A percentile compares a stretch with the other conserved stretches of the same genome.
These are phyloP conservation scores for Rhagologus leucostigma DNA, from an alignment of 2,113 vertebrate species.

Conservation along the genomic window DNA sequence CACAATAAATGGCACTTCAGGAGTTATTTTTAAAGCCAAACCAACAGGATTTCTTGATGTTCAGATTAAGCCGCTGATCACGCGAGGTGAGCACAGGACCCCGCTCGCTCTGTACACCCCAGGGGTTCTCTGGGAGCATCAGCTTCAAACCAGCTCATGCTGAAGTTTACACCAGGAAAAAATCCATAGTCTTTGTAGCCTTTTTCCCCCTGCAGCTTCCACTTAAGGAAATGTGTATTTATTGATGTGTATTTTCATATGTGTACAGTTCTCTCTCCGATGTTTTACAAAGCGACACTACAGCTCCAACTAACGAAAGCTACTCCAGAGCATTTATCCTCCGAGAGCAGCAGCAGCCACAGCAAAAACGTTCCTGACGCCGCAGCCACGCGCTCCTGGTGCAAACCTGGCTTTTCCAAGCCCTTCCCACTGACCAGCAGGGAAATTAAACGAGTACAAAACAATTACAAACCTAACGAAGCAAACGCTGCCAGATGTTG, in stretches of 20 bases:
- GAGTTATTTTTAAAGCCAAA: background rate
- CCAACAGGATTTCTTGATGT: background rate
- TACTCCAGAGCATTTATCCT: background rate
- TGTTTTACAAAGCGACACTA: background rate
- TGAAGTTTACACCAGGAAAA: background rate
- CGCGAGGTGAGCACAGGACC: background rate
- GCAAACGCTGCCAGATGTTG: background rate
- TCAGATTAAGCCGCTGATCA: background rate
- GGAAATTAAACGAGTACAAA: background rate
- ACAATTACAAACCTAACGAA: background rate
- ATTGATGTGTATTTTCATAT: background rate
- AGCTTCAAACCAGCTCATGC: background rate
- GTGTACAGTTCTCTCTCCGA: fast-evolving
- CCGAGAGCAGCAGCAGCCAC: background rate
- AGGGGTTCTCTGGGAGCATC: background rate
- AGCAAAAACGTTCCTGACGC: background rate
- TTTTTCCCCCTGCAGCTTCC: background rate
- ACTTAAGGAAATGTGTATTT: background rate
- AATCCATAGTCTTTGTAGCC: background rate
- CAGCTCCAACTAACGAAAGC: background rate
- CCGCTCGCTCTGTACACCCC: fast-evolving
- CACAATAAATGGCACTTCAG: background rate
- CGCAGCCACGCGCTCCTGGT: fast-evolving
- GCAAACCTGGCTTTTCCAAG: background rate
- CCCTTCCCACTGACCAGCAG: background rate